Evolutionary conservation across 1,140 invertebrate genomes (phyloP), one percentile per base, ranked within the genome.

Genomic region (Drosophila nasuta): DNA sequence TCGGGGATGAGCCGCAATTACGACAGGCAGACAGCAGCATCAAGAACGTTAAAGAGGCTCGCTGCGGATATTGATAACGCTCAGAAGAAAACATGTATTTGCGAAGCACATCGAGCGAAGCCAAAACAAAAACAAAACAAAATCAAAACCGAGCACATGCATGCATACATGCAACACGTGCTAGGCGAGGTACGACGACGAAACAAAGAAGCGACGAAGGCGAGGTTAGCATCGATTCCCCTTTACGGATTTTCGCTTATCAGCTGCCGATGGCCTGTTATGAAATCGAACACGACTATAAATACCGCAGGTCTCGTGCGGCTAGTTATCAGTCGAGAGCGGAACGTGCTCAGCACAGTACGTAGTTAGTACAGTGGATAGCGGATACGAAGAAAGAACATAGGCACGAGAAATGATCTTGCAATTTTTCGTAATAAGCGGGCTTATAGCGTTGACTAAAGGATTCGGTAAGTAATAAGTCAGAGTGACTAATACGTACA

Each of bases 281-380:
- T 78, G 77, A 80, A 75, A 83, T 66, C 48, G 52, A 7, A 38
- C 38, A 15, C 33, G 43, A 20, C 71, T 88, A 88, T 88, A 88
- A 88, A 88, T 89, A 85, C 60, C 52, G 56, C 71, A 51, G 62
- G 86, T 89, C 86, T 85, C 85, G 86, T 89, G 85, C 67, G 25
- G 65, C 13, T 52, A 41, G 5, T 54, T 76, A 88, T 90, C 78
- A 88, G 71, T 89, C 30, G 17, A 46, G 20, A 7, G 68, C 56
- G 51, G 80, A 88, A 89, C 83, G 83, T 81, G 80, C 58, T 35
- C 54, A 48, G 58, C 69, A 74, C 74, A 74, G 57, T 20, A 11
- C 20, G 20, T 25, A 25, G 20, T 25, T 25, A 11, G 17, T 28
- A 38, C 49, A 48, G 45, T 8, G 35, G 35, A 38, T 10, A 38